Conservation (phyloP, 2,113 vertebrate species). For the Mustela nigripes region DNA sequence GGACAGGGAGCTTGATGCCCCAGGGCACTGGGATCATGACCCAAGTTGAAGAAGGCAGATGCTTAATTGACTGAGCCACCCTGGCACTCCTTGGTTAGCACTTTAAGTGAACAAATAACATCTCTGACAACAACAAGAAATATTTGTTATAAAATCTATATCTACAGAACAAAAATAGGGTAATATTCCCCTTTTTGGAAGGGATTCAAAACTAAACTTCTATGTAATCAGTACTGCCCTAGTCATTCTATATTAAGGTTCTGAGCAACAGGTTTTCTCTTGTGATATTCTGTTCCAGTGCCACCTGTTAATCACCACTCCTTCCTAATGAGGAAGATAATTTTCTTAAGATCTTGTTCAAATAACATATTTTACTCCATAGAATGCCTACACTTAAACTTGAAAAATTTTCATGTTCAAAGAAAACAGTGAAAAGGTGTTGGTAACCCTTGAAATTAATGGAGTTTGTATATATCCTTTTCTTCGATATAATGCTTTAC, state of each 20-base stretch:
- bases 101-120: neutral
- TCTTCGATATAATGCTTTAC: neutral
- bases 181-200: neutral
- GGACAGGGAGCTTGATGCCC: neutral
- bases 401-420: constrained; percentile 41
- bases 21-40: neutral
- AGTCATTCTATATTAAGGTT: neutral
- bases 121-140: neutral
- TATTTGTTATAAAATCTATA: neutral
- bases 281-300: neutral
- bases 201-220: neutral
- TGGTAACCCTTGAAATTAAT: neutral
- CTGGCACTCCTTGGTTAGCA: neutral
- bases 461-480: constrained; percentile 19
- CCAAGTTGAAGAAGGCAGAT: neutral
- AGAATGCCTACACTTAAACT: neutral
- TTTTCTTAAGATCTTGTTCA: neutral
- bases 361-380: constrained; percentile 1
- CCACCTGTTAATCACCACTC: neutral
- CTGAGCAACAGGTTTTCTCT: neutral
- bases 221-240: neutral
- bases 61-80: neutral
- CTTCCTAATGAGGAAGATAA: neutral
- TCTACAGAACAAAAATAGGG: neutral
- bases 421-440: constrained; percentile 26